These are phyloP conservation scores for Laothoe populi DNA, from an alignment of 2,888 invertebrate species.

Conservation along the genomic window DNA sequence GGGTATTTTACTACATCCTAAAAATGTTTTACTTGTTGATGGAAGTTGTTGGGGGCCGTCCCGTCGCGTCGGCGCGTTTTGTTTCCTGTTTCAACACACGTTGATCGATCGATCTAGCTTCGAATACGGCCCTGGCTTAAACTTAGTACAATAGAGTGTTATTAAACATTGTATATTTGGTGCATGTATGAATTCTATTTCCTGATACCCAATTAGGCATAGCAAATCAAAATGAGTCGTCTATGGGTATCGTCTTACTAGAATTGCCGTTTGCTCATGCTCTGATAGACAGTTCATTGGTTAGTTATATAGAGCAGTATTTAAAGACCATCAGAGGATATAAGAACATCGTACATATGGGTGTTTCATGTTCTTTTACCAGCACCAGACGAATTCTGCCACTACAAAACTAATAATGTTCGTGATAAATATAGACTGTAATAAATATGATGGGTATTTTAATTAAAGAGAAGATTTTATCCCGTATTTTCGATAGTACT, in stretches of 20 bases:
- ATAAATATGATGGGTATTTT: not conserved
- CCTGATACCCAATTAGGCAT: not conserved
- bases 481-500: not conserved
- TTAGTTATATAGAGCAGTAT: too few relatives aligned
- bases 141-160: not conserved
- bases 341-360: too few relatives aligned
- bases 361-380: too few relatives aligned
- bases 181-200: too few relatives aligned
- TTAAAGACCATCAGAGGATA: not conserved
- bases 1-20: conserved; percentile 26
- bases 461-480: conserved; percentile 7
- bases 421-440: not conserved
- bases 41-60: conserved; percentile 7
- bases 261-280: not conserved
- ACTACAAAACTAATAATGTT: not conserved
- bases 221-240: not conserved
- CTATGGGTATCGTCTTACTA: not conserved
- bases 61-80: not conserved
- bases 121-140: not conserved
- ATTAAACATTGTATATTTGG: too few relatives aligned
- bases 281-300: too few relatives aligned
- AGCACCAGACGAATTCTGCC: too few relatives aligned
- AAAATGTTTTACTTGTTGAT: conserved; percentile 27
- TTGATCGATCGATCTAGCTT: conserved; percentile 10
- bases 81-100: conserved; percentile 25